Conservation (phyloP, 2,797 vertebrate genomes). For the Karalla daura region DNA sequence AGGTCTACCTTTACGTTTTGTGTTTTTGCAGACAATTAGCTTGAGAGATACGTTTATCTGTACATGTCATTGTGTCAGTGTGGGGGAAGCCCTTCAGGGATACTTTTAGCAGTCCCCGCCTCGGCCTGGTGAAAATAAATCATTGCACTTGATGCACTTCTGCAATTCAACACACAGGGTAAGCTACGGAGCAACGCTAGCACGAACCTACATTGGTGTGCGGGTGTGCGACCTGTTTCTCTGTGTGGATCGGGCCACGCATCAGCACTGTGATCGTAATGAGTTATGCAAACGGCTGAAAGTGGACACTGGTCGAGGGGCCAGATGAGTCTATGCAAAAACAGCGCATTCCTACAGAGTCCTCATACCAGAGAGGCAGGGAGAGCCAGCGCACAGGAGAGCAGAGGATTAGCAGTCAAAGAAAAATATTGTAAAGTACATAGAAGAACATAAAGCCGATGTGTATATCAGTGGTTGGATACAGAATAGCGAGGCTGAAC, state of each 20-base stretch:
- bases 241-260: neutral
- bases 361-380: slow-evolving; percentile 35
- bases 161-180: neutral
- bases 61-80: neutral
- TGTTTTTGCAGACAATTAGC: too few species aligned
- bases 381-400: neutral
- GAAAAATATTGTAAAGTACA: too few species aligned
- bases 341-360: slow-evolving; percentile 57
- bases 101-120: neutral
- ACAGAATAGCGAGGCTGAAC: too few species aligned
- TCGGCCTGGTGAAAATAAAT: neutral
- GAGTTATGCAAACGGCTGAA: slow-evolving; percentile 73
- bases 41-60: too few species aligned
- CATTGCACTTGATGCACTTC: neutral
- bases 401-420: neutral
- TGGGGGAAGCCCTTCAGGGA: neutral
- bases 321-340: slow-evolving; percentile 49
- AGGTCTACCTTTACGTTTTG: too few species aligned
- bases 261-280: slow-evolving; percentile 47
- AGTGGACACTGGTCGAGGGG: slow-evolving; percentile 63
- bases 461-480: too few species aligned
- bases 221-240: slow-evolving; percentile 7
- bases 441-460: too few species aligned
- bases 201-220: neutral
- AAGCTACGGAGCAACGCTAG: neutral